These are phyloP conservation scores for Sisyra terminalis DNA, from an alignment of 2,888 invertebrate genomes.

Conservation along the genomic window DNA sequence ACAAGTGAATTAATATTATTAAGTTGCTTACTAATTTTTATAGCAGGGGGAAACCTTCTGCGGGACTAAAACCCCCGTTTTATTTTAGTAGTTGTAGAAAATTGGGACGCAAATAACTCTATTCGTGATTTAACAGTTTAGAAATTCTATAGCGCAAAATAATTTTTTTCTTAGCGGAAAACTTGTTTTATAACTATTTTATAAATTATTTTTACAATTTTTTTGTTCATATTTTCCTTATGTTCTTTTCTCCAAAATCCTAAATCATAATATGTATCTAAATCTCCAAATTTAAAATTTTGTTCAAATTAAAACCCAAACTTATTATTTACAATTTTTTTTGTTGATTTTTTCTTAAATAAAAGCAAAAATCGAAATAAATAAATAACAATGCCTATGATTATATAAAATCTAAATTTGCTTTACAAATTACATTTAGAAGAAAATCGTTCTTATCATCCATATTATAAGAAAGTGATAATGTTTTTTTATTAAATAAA, in stretches of 20 bases:
- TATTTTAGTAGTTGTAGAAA: not conserved
- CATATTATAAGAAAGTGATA: too few relatives aligned
- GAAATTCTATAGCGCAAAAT: not conserved
- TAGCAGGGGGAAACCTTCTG: constrained; percentile 8
- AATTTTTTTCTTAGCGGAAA: not conserved
- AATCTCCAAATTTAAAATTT: too few relatives aligned
- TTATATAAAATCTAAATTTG: too few relatives aligned
- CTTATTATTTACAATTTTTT: too few relatives aligned
- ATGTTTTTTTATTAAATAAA: too few relatives aligned
- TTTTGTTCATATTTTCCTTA: constrained; percentile 1
- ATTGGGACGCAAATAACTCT: not conserved
- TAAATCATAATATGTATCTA: not conserved
- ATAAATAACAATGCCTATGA: too few relatives aligned
- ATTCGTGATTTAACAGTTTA: not conserved
- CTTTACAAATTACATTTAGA: too few relatives aligned
- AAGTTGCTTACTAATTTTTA: constrained; percentile 1
- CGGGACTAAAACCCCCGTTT: constrained; percentile 8
- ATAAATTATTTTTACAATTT: not conserved
- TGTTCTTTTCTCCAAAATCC: not conserved
- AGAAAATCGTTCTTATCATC: too few relatives aligned
- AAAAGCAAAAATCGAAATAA: too few relatives aligned
- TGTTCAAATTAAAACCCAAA: too few relatives aligned
- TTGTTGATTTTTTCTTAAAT: too few relatives aligned
- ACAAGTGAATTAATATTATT: too few relatives aligned
- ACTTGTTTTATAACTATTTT: not conserved